Evolutionary conservation across 2,113 vertebrate genomes (phyloP).

Genomic region (pig (Sus scrofa)): T2T-Sscrofa CM000823.6:23193001-23193500

Average conservation of each 20-base stretch:
- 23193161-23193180: conserved; percentile 25
- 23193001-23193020: conserved; percentile 17
- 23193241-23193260: not conserved
- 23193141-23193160: not conserved
- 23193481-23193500: not conserved
- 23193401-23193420: not conserved
- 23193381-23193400: not conserved
- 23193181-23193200: not conserved
- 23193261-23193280: not conserved
- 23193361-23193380: not conserved
- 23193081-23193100: not conserved
- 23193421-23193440: not conserved
- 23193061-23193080: not conserved
- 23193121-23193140: not conserved
- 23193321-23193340: not conserved
- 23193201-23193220: not conserved
- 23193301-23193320: not conserved
- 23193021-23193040: conserved; percentile 36
- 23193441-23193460: not conserved
- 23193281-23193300: not conserved
- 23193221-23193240: not conserved
- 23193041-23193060: not conserved
- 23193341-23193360: not conserved
- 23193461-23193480: conserved; percentile 23
- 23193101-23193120: conserved; percentile 1